These are phyloP conservation scores for Patella depressa DNA, from an alignment of 2,888 invertebrate genomes.

Conservation along the genomic window DNA sequence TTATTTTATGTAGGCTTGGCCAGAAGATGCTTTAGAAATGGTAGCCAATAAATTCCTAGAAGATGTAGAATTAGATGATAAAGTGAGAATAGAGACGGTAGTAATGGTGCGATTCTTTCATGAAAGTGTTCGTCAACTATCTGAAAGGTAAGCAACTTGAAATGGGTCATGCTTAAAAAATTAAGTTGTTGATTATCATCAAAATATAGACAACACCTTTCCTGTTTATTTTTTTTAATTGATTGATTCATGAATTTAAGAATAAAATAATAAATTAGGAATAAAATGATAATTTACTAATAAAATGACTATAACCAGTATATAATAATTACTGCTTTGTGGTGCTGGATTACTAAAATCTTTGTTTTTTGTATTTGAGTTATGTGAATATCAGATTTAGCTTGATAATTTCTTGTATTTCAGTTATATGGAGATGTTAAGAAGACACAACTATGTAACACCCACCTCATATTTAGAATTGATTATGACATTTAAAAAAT, in stretches of 20 bases:
- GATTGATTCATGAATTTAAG: too few species aligned
- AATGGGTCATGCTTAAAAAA: background rate
- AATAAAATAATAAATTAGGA: too few species aligned
- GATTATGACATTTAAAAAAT: constrained; percentile 71
- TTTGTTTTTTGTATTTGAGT: too few species aligned
- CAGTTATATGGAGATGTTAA: constrained; percentile 77
- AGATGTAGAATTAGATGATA: constrained; percentile 67
- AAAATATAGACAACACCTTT: too few species aligned
- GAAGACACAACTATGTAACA: constrained; percentile 72
- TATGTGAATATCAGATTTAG: too few species aligned
- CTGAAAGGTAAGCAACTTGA: constrained; percentile 57
- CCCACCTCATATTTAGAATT: constrained; percentile 72
- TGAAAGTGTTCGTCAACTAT: constrained; percentile 67
- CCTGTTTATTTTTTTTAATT: too few species aligned
- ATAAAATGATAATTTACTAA: too few species aligned
- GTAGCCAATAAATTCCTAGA: constrained; percentile 72
- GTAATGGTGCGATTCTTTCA: constrained; percentile 72
- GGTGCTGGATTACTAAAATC: too few species aligned
- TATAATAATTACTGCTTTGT: too few species aligned
- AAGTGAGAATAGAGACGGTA: constrained; percentile 54
- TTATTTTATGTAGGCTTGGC: constrained; percentile 71
- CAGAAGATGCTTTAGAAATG: constrained; percentile 72
- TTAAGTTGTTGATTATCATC: too few species aligned
- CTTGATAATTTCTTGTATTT: constrained; percentile 9
- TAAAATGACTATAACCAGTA: too few species aligned